Percentiles rank a stretch among this genome's conserved stretches.
Evolutionary conservation across 2,113 vertebrate species (phyloP).

Genomic region (Anolis carolinensis): DNA sequence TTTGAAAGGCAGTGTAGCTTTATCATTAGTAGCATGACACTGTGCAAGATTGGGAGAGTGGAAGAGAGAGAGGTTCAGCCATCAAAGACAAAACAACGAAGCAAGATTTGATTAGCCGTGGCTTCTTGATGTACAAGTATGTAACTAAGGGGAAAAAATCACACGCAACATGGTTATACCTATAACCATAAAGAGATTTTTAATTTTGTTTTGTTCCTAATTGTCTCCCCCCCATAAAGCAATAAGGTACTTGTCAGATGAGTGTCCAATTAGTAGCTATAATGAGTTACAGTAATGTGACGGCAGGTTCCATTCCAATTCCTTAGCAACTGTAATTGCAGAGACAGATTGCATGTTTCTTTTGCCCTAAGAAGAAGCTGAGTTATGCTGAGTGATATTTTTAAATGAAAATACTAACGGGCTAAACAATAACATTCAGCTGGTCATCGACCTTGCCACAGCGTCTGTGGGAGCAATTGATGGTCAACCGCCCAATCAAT

Average conservation of each 20-base stretch:
- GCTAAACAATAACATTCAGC: conserved; percentile 54
- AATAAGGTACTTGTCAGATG: conserved; percentile 68
- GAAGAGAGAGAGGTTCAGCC: conserved; percentile 26
- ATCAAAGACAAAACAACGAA: conserved; percentile 60
- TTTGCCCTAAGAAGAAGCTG: conserved; percentile 44
- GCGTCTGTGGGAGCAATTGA: conserved; percentile 43
- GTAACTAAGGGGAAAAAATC: not conserved
- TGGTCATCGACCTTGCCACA: conserved; percentile 62
- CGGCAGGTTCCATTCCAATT: conserved; percentile 54
- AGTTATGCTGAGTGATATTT: conserved; percentile 66
- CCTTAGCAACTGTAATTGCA: conserved; percentile 66
- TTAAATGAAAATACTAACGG: conserved; percentile 69
- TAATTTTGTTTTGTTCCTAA: conserved; percentile 65
- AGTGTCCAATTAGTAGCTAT: conserved; percentile 60
- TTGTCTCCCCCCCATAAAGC: conserved; percentile 60
- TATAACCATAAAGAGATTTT: conserved; percentile 61
- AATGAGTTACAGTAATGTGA: conserved; percentile 57
- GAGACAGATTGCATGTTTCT: conserved; percentile 48
- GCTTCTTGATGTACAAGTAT: conserved; percentile 51
- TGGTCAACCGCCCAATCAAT: conserved; percentile 64
- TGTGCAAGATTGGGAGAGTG: no score
- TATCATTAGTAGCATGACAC: not conserved
- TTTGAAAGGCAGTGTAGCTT: conserved; percentile 16
- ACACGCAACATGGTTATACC: conserved; percentile 11
- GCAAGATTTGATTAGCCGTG: conserved; percentile 59